Conservation (phyloP, 35 echinoderm and acorn worm species). For the Nesometra sesokonis region DNA sequence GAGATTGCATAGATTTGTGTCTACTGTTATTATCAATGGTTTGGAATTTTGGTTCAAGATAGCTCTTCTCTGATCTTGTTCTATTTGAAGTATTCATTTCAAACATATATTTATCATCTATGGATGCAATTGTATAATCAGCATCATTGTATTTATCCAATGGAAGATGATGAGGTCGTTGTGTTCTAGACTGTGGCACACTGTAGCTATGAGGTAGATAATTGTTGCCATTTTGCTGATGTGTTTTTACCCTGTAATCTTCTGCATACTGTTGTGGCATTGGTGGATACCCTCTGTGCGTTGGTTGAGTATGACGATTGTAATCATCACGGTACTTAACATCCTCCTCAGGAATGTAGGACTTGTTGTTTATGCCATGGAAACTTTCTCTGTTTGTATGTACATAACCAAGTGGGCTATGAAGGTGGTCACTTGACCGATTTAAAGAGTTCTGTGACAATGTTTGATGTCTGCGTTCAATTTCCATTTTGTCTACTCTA, state of each 20-base stretch:
- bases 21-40: not conserved
- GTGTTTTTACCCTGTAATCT: not conserved
- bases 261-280: not conserved
- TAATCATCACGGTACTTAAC: not conserved
- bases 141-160: not conserved
- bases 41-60: not conserved
- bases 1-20: not conserved
- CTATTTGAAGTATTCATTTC: not conserved
- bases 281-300: not conserved
- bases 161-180: not conserved
- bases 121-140: not conserved
- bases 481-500: not conserved
- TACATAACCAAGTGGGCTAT: not conserved
- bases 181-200: not conserved
- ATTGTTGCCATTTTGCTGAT: not conserved
- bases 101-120: not conserved
- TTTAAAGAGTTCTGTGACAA: not conserved
- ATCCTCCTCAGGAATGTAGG: not conserved
- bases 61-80: not conserved
- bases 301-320: not conserved
- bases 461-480: not conserved
- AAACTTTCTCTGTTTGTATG: not conserved
- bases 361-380: not conserved
- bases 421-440: not conserved
- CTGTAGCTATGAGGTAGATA: not conserved